A percentile compares a stretch with the other conserved stretches of the same genome.
Evolutionary conservation across 2,113 vertebrate genomes (phyloP).

Genomic region (Urocolius indicus): DNA sequence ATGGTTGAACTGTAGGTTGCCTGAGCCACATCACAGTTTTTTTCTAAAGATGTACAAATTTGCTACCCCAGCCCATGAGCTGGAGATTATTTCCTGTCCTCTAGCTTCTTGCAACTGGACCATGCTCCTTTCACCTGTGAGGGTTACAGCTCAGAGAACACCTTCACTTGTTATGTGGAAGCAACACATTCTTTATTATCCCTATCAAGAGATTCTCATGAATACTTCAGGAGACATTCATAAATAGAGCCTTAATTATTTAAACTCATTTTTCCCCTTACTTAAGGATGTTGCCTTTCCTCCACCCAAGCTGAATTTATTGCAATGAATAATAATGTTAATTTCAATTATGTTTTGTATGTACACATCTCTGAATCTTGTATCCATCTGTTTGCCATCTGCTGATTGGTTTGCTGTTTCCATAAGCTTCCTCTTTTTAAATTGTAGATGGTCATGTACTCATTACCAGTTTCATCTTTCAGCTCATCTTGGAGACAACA

Average conservation of each 20-base stretch:
- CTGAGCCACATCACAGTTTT: not conserved
- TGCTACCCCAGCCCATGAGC: not conserved
- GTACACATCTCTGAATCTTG: slow-evolving; percentile 5
- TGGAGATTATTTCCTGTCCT: not conserved
- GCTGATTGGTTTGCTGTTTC: slow-evolving; percentile 29
- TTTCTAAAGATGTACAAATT: accelerated
- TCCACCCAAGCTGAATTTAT: slow-evolving; percentile 43
- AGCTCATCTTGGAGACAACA: not conserved
- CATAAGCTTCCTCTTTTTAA: not conserved
- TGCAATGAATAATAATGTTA: slow-evolving; percentile 53
- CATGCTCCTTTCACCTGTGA: not conserved
- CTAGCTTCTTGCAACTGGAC: not conserved
- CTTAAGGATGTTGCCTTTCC: slow-evolving; percentile 58
- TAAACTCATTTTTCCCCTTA: slow-evolving; percentile 30
- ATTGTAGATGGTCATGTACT: slow-evolving; percentile 8
- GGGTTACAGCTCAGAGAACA: not conserved
- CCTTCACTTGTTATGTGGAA: not conserved
- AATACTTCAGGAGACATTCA: slow-evolving; percentile 54
- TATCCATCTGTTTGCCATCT: slow-evolving; percentile 65
- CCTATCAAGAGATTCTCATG: slow-evolving; percentile 15
- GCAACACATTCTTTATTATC: not conserved
- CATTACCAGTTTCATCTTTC: not conserved
- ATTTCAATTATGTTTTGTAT: slow-evolving; percentile 62
- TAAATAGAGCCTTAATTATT: slow-evolving; percentile 63
- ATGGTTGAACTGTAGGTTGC: not conserved